Percentiles rank a stretch among this genome's conserved stretches.
phyloP scores from a whole-genome alignment of 2,113 vertebrate genomes.

The Varanus komodoensis region DNA sequence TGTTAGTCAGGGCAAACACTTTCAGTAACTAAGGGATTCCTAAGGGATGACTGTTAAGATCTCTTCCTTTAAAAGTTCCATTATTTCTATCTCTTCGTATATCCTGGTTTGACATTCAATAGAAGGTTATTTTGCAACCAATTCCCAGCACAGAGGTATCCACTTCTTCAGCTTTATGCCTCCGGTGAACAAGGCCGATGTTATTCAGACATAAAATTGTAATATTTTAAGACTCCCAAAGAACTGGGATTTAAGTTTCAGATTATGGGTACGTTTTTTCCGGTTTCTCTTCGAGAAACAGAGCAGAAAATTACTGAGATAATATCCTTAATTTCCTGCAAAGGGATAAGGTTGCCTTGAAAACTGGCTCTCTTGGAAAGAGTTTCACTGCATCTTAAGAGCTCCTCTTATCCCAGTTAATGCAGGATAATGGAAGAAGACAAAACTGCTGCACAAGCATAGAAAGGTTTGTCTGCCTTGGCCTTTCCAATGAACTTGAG shows the following conservation, averaged over 20 bases:
- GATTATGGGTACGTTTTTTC: neutral
- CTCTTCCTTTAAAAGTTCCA: neutral
- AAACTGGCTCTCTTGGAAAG: neutral
- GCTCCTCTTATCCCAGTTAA: constrained; percentile 25
- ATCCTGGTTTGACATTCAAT: neutral
- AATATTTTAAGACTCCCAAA: constrained; percentile 20
- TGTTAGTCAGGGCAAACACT: neutral
- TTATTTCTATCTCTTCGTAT: neutral
- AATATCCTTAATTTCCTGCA: constrained; percentile 43
- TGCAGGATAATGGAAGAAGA: constrained; percentile 1
- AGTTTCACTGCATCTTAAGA: constrained; percentile 27
- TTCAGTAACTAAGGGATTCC: neutral
- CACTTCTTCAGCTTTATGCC: neutral
- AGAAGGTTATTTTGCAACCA: neutral
- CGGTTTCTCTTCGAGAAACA: constrained; percentile 1
- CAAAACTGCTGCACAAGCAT: neutral
- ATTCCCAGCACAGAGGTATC: neutral
- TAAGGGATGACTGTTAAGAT: neutral
- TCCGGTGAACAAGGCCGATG: neutral
- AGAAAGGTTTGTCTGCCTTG: constrained; percentile 2
- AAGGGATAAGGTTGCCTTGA: constrained; percentile 21
- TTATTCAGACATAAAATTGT: constrained; percentile 14
- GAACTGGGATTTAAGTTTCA: constrained; percentile 17
- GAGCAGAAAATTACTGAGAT: constrained; percentile 25
- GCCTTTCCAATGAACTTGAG: neutral